These are phyloP conservation scores for Blastomussa wellsi DNA, from an alignment of 92 coral and sea anemone species.

Conservation along the genomic window DNA sequence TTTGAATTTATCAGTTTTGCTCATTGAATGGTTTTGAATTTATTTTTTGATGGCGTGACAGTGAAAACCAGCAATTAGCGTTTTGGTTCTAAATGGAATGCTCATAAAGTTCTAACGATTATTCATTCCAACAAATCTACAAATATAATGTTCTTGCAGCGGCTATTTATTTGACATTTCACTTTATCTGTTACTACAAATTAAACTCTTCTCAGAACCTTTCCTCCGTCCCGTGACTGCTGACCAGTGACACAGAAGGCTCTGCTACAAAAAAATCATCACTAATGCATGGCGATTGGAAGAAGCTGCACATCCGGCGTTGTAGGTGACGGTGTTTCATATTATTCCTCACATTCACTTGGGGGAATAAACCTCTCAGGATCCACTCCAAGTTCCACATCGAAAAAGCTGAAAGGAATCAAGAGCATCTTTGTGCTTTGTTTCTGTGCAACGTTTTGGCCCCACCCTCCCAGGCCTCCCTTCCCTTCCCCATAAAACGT, in stretches of 20 bases:
- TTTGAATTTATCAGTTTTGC: too few relatives aligned
- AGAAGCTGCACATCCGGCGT: background rate
- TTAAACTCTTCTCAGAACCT: background rate
- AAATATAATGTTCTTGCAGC: background rate
- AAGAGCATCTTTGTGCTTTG: background rate
- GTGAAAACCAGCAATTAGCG: too few relatives aligned
- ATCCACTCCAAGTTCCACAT: slow-evolving; percentile 54
- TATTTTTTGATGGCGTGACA: too few relatives aligned
- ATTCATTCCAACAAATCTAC: background rate
- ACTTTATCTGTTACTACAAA: background rate
- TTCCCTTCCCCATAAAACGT: too few relatives aligned
- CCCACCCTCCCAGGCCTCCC: too few relatives aligned
- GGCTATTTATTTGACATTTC: background rate
- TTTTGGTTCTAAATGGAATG: too few relatives aligned
- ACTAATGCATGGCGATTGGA: background rate
- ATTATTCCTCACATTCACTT: slow-evolving; percentile 17
- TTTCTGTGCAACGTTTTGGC: background rate
- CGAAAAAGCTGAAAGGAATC: slow-evolving; percentile 38
- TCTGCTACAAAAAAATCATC: background rate
- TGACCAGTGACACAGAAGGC: background rate
- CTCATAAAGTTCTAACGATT: too few relatives aligned
- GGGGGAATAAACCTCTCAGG: slow-evolving; percentile 69
- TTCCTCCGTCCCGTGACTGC: background rate
- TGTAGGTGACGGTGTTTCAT: too few relatives aligned
- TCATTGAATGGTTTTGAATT: too few relatives aligned